phyloP scores from a whole-genome alignment of 2,113 vertebrate genomes.

The Noturus placidus region DNA sequence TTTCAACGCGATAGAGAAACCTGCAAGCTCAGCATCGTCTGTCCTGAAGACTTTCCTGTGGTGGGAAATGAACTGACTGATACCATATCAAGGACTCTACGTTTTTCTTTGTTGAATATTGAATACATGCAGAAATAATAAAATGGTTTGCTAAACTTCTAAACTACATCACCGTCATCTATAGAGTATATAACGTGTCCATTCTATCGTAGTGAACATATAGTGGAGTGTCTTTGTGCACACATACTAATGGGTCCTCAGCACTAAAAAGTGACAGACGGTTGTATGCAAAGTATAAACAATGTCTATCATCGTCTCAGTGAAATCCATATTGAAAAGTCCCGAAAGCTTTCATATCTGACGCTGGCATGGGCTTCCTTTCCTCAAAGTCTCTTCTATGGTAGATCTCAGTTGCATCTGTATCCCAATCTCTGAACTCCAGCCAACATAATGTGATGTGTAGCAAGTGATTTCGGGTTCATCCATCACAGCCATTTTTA shows the following conservation, averaged over 20 bases:
- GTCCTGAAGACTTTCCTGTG: not conserved
- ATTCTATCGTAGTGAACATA: not conserved
- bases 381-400: constrained; percentile 34
- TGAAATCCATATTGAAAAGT: constrained; percentile 25
- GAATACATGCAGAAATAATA: not conserved
- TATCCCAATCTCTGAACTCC: constrained; percentile 47
- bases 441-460: constrained; percentile 54
- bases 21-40: not conserved
- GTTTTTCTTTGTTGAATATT: not conserved
- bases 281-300: not conserved
- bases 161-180: not conserved
- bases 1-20: not conserved
- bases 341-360: not conserved
- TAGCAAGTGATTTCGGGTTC: constrained; percentile 53
- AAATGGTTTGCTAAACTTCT: not conserved
- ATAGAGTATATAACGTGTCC: not conserved
- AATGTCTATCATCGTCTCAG: not conserved
- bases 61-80: not conserved
- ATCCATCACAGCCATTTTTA: constrained; percentile 55
- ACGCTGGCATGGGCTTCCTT: constrained; percentile 20
- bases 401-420: constrained; percentile 30
- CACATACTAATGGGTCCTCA: not conserved
- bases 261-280: not conserved
- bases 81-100: not conserved
- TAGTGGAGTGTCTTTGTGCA: not conserved